Conservation (phyloP, 2,113 vertebrate genomes). For the Xenopus laevis region DNA sequence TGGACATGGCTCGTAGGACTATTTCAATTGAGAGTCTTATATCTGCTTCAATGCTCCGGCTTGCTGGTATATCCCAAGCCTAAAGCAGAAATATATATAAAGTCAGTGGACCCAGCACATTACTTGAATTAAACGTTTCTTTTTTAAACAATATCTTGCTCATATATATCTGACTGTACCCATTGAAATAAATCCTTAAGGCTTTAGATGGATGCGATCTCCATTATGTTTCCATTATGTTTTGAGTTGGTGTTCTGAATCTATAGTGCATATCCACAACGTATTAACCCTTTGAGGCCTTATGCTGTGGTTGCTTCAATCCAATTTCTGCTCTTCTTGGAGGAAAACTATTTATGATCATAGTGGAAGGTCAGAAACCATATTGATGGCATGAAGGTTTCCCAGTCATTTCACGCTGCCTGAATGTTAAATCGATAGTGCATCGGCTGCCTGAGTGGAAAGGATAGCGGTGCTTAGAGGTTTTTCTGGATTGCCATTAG, state of each 20-base stretch:
- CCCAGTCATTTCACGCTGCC: constrained; percentile 50
- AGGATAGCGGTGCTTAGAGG: constrained; percentile 29
- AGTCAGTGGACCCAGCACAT: no score
- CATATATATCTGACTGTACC: no score
- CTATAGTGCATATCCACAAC: not conserved
- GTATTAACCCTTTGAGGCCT: not conserved
- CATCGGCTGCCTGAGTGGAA: constrained; percentile 59
- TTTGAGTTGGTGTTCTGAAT: not conserved
- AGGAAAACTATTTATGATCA: constrained; percentile 50
- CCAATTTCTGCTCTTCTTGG: not conserved
- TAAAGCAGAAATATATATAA: no score
- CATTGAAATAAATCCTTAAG: no score
- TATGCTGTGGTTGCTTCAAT: no score
- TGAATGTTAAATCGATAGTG: constrained; percentile 63
- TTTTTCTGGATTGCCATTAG: constrained; percentile 26
- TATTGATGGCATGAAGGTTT: constrained; percentile 44
- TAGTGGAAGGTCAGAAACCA: constrained; percentile 58
- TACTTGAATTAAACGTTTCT: no score
- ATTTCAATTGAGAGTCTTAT: constrained; percentile 5
- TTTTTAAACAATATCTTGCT: no score
- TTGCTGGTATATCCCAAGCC: constrained; percentile 17
- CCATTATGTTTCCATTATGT: constrained; percentile 31
- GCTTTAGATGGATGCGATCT: no score
- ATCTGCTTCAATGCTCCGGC: constrained; percentile 17
- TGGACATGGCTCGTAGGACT: constrained; percentile 25